Base-by-base conservation (phyloP, 1,140 invertebrate species). In the Arctopsyche grandis region DNA sequence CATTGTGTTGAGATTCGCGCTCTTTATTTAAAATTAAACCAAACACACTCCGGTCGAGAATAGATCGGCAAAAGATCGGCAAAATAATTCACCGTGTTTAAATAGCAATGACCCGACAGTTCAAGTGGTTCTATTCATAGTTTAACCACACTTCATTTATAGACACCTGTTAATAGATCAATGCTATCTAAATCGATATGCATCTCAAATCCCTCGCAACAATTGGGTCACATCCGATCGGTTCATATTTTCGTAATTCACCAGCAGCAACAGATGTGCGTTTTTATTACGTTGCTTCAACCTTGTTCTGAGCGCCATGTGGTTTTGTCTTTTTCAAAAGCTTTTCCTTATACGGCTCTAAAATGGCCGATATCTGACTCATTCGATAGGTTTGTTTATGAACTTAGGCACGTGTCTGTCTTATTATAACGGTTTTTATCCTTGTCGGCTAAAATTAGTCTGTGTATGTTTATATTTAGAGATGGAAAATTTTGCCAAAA, bases 61-160 rank as follows among this genome's bases (percentile, higher is more conserved):
- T 60, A 60, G 56, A 60, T 38, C 56, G 9, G 56, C 56, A 60
- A 60, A 19, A 60, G 56, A 60, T 38, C 56, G 9, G 56, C 56
- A 60, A 60, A 19, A 21, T 60, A 60, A 60, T 60, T 60, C 56
- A 60, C 9, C 29, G 56, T 19, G 56, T 60, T 60, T 19, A 69
- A 69, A 69, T 43, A 43, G 66, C 66, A 1, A 43, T 69, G 66
- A 29, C 26, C 29, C 66, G 29, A 66, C 16, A 4, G 60, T 66
- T 66, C 12, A 21, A 21, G 10, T 7, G 16, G 21, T 14, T 71
- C 44, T 71, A 48, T 38, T 71, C 21, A 71, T 71, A 71, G 16
- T 44, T n/a, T 4, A 38, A 38, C 7, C n/a, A 7, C 29, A 14
- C 14, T 71, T 46, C 38, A n/a, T n/a, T 71, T 71, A 29, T 66